Evolutionary conservation across 2,888 invertebrate species (phyloP).

Genomic region (Isoperla grammatica): DNA sequence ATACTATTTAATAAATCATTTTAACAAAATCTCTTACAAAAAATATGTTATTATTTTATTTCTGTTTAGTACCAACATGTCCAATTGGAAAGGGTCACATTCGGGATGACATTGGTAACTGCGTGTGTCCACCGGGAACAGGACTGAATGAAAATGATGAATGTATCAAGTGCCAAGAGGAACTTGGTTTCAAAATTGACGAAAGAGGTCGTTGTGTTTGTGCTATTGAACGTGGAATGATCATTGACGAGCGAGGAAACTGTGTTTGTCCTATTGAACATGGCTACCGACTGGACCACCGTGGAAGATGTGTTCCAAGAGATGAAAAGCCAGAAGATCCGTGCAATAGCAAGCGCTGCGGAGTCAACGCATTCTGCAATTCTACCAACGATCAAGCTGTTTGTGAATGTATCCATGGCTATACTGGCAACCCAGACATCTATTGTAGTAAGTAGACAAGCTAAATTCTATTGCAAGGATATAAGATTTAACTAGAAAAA

Average conservation of each 20-base stretch:
- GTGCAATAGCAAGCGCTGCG: constrained; percentile 69
- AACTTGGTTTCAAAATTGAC: constrained; percentile 69
- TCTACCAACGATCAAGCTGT: constrained; percentile 68
- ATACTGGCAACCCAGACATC: constrained; percentile 67
- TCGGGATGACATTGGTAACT: constrained; percentile 58
- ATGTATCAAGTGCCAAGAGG: constrained; percentile 65
- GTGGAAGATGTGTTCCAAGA: constrained; percentile 55
- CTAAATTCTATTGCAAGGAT: not conserved
- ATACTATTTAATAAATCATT: no score
- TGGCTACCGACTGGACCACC: constrained; percentile 57
- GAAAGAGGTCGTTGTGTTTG: constrained; percentile 76
- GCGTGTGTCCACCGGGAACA: constrained; percentile 69
- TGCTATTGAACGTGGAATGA: constrained; percentile 69
- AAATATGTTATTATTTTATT: constrained; percentile 23
- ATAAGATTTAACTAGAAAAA: no score
- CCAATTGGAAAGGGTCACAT: constrained; percentile 63
- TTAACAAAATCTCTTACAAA: not conserved
- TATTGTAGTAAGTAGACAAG: constrained; percentile 57
- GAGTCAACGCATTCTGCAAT: constrained; percentile 70
- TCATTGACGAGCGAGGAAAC: constrained; percentile 67
- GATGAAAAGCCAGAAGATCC: constrained; percentile 53
- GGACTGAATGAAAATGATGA: constrained; percentile 71
- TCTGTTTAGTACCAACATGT: constrained; percentile 53
- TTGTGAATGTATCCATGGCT: constrained; percentile 72
- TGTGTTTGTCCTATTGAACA: constrained; percentile 69